Evolutionary conservation across 2,113 vertebrate genomes (phyloP).

Genomic region (Excalfactoria chinensis): DNA sequence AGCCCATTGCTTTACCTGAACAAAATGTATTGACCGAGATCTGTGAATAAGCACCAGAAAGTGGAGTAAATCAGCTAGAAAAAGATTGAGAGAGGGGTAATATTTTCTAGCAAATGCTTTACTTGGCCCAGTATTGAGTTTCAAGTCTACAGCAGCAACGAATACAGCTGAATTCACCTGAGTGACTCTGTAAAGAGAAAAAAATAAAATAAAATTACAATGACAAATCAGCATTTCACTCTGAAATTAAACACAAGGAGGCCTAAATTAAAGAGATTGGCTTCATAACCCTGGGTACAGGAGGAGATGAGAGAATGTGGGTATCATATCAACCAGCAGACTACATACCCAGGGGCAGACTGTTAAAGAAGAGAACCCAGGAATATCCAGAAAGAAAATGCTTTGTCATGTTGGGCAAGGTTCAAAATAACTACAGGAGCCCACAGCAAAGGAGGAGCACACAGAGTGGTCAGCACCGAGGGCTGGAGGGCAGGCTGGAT

Average conservation of each 20-base stretch:
- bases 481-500: not conserved
- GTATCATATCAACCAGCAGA: not conserved
- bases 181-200: not conserved
- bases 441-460: not conserved
- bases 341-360: not conserved
- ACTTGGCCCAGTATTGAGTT: not conserved
- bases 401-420: not conserved
- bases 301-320: not conserved
- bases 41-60: not conserved
- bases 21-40: not conserved
- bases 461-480: rapidly evolving
- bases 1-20: not conserved
- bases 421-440: rapidly evolving
- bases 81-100: rapidly evolving
- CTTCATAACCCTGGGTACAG: not conserved
- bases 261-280: not conserved
- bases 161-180: not conserved
- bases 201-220: not conserved
- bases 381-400: not conserved
- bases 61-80: not conserved
- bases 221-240: not conserved
- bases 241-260: not conserved
- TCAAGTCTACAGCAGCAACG: not conserved
- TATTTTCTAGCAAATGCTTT: not conserved
- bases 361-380: not conserved